Evolutionary conservation across 2,888 invertebrate genomes (phyloP).

Genomic region (Arge pagana): DNA sequence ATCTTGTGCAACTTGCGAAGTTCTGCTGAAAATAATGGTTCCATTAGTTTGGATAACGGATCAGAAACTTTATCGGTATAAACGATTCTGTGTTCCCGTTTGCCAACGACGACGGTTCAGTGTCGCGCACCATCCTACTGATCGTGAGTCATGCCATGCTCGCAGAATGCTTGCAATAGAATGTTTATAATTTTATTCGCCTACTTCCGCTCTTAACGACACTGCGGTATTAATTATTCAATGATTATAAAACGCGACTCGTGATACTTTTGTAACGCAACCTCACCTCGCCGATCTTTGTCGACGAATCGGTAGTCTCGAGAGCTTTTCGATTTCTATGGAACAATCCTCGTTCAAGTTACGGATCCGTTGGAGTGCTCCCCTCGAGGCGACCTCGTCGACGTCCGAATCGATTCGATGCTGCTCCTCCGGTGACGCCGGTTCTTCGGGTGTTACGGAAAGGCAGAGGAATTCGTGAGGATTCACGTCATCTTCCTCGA

Average conservation of each 20-base stretch:
- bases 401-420: constrained; percentile 17
- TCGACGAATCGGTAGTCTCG: constrained; percentile 21
- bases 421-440: constrained; percentile 29
- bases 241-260: too few relatives aligned
- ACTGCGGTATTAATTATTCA: too few relatives aligned
- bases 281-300: neutral
- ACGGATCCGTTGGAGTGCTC: constrained; percentile 27
- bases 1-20: constrained; percentile 4
- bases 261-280: too few relatives aligned
- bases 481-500: constrained; percentile 40
- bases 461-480: constrained; percentile 48
- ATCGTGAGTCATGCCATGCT: too few relatives aligned
- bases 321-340: constrained; percentile 30
- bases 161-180: too few relatives aligned
- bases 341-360: constrained; percentile 30
- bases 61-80: too few relatives aligned
- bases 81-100: too few relatives aligned
- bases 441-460: constrained; percentile 40
- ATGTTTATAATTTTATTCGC: too few relatives aligned
- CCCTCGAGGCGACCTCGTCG: constrained; percentile 25
- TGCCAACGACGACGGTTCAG: too few relatives aligned
- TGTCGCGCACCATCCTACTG: too few relatives aligned
- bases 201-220: too few relatives aligned
- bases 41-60: too few relatives aligned
- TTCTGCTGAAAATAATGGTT: constrained; percentile 7